Conservation (phyloP, 1,140 invertebrate species). For the Drosophila equinoxialis region DNA sequence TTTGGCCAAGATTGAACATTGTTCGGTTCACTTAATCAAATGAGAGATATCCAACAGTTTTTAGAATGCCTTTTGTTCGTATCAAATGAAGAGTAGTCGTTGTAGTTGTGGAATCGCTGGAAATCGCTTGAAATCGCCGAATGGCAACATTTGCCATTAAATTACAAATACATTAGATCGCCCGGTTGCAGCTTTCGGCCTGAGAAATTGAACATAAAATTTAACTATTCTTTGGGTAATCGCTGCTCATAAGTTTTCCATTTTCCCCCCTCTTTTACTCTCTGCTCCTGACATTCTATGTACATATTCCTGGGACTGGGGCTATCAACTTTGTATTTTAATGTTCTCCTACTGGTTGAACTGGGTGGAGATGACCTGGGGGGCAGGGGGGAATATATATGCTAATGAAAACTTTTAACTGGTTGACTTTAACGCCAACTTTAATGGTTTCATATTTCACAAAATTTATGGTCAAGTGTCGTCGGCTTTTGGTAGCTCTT, state of each 20-base stretch:
- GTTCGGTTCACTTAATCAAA: conserved; percentile 77
- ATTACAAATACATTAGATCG: conserved; percentile 80
- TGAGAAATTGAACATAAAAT: conserved; percentile 69
- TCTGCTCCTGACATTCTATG: background rate
- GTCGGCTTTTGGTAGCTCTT: conserved; percentile 59
- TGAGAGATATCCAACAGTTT: conserved; percentile 75
- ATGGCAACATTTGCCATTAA: conserved; percentile 72
- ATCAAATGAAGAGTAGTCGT: conserved; percentile 25
- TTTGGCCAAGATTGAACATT: conserved; percentile 21
- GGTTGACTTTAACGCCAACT: conserved; percentile 34
- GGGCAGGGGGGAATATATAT: conserved; percentile 50
- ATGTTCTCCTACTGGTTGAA: conserved; percentile 18
- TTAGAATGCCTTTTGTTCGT: conserved; percentile 71
- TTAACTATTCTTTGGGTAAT: conserved; percentile 67
- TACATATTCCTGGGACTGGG: conserved; percentile 4
- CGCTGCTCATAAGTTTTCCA: conserved; percentile 63
- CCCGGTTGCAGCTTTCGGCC: conserved; percentile 18
- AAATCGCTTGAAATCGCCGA: conserved; percentile 49
- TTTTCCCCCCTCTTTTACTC: background rate
- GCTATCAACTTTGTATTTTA: conserved; percentile 75
- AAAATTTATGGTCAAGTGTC: conserved; percentile 64
- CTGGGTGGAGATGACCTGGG: background rate
- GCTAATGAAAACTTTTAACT: conserved; percentile 74
- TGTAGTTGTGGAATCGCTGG: background rate
- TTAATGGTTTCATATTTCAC: conserved; percentile 80